Conservation (phyloP, 2,888 invertebrate species). For the Hoplodrina blanda region DNA sequence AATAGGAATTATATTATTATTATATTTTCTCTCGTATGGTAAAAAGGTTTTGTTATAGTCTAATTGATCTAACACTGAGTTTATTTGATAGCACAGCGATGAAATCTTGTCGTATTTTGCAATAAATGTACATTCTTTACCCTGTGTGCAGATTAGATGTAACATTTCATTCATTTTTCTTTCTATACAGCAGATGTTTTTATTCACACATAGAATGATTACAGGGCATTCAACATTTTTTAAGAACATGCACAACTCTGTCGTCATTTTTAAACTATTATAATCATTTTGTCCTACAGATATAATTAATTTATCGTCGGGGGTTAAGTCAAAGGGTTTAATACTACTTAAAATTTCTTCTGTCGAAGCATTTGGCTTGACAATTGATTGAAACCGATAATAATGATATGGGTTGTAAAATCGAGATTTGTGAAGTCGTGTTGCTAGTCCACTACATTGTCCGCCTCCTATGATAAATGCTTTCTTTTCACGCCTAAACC, state of each 20-base stretch:
- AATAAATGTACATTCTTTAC: background rate
- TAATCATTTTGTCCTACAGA: constrained; percentile 5
- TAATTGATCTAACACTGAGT: constrained; percentile 2
- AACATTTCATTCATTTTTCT: background rate
- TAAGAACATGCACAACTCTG: constrained; percentile 2
- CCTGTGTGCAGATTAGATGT: background rate
- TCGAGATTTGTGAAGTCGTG: constrained; percentile 2
- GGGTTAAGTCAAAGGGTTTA: constrained; percentile 2
- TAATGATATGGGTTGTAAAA: background rate
- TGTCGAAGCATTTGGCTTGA: constrained; percentile 1
- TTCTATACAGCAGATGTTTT: background rate
- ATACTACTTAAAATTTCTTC: constrained; percentile 1
- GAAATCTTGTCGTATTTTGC: background rate
- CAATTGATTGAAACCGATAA: constrained; percentile 2
- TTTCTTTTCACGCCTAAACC: background rate
- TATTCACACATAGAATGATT: background rate
- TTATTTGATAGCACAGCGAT: constrained; percentile 1
- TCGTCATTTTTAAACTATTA: background rate
- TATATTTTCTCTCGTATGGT: background rate
- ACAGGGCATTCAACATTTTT: background rate
- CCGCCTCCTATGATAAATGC: background rate
- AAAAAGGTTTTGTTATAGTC: background rate
- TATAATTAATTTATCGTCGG: constrained; percentile 5
- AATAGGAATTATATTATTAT: too few species aligned
- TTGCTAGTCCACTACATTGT: constrained; percentile 2